Conservation (phyloP, 2,888 invertebrate genomes). For the Onchidella celtica region DNA sequence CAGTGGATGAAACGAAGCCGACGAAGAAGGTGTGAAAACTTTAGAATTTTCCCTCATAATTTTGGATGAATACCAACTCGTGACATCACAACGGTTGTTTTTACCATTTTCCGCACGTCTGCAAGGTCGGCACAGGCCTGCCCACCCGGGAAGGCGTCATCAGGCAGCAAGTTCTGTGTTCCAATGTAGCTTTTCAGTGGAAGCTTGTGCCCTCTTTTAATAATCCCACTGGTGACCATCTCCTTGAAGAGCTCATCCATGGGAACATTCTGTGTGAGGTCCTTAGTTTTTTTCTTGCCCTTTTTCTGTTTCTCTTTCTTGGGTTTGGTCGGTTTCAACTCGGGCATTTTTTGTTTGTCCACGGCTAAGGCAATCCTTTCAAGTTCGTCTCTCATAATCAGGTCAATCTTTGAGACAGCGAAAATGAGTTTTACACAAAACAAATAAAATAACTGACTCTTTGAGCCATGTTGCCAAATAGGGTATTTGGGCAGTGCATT, state of each 20-base stretch:
- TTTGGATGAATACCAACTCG: too few species aligned
- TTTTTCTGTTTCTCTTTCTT: constrained; percentile 14
- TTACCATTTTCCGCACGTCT: constrained; percentile 91
- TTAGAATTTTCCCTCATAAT: too few species aligned
- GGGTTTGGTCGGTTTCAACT: not conserved
- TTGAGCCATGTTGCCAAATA: too few species aligned
- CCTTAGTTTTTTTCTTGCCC: constrained; percentile 88
- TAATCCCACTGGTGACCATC: constrained; percentile 94
- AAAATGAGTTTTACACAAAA: not conserved
- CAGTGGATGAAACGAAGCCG: too few species aligned
- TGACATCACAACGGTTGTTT: too few species aligned
- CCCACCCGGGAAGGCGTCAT: constrained; percentile 77
- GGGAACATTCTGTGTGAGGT: constrained; percentile 90
- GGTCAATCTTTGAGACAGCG: constrained; percentile 33
- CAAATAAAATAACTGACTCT: too few species aligned
- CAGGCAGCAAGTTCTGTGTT: constrained; percentile 83
- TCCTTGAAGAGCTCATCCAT: constrained; percentile 91
- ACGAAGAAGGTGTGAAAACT: too few species aligned
- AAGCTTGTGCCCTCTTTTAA: constrained; percentile 87
- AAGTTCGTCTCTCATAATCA: constrained; percentile 17
- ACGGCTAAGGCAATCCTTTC: not conserved
- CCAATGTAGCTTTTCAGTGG: constrained; percentile 88
- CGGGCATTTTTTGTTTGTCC: not conserved
- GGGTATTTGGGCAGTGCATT: too few species aligned
- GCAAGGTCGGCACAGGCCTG: constrained; percentile 86